Conservation (phyloP, 2,888 invertebrate species). For the Ecdyonurus torrentis region DNA sequence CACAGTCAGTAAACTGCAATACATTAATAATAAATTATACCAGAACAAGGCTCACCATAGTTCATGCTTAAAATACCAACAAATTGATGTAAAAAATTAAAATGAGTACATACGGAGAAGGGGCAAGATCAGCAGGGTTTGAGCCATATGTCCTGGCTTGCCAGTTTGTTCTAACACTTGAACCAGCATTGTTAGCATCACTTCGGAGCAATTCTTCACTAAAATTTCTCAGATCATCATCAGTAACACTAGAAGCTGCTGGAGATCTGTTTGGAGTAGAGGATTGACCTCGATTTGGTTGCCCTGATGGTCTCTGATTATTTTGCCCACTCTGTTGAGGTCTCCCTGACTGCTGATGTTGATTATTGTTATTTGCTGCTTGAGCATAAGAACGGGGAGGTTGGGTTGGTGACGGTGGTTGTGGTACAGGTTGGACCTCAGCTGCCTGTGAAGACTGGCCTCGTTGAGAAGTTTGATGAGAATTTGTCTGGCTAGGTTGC, state of each 20-base stretch:
- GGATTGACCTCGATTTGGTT: neutral
- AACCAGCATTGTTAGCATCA: constrained; percentile 57
- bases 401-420: neutral
- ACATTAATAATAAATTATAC: too few relatives aligned
- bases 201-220: constrained; percentile 54
- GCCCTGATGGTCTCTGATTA: neutral
- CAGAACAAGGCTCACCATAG: too few relatives aligned
- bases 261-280: neutral
- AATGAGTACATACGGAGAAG: neutral
- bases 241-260: constrained; percentile 18
- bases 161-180: constrained; percentile 48
- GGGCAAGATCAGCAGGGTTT: neutral
- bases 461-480: too few relatives aligned
- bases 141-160: constrained; percentile 32
- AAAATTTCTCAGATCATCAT: constrained; percentile 45
- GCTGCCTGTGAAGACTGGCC: too few relatives aligned
- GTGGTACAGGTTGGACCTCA: neutral
- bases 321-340: neutral
- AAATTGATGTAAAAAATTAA: too few relatives aligned
- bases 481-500: too few relatives aligned
- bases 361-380: neutral
- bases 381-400: neutral
- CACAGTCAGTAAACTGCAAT: constrained; percentile 46
- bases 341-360: neutral
- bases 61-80: too few relatives aligned